Conservation (phyloP, 92 coral and sea anemone genomes). For the Meandrina meandrites region DNA sequence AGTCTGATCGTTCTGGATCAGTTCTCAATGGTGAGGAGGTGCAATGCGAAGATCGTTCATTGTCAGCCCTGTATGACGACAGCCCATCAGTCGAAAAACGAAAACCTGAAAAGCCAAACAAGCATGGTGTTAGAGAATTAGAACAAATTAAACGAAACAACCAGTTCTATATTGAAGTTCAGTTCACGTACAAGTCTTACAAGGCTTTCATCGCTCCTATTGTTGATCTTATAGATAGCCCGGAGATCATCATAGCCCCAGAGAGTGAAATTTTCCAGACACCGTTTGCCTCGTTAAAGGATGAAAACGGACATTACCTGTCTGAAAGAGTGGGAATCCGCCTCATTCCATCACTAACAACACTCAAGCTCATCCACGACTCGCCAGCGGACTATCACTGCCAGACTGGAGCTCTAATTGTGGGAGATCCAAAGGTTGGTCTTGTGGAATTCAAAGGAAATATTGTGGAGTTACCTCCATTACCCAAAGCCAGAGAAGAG, state of each 20-base stretch:
- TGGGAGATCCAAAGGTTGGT: constrained; percentile 10
- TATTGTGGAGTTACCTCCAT: neutral
- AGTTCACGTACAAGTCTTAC: neutral
- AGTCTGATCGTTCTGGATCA: neutral
- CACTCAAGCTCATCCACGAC: constrained; percentile 1
- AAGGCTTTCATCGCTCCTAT: neutral
- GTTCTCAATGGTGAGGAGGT: neutral
- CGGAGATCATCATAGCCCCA: constrained; percentile 12
- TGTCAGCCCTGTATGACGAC: neutral
- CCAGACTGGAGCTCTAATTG: neutral
- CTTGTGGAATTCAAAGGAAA: neutral
- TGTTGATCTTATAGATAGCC: constrained; percentile 1
- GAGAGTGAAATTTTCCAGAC: neutral
- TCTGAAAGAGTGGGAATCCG: neutral
- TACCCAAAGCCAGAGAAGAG: constrained; percentile 1
- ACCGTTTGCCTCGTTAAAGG: neutral
- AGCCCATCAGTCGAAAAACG: neutral
- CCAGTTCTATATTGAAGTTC: neutral
- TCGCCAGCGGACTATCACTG: neutral
- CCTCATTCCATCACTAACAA: constrained; percentile 2
- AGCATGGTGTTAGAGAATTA: neutral
- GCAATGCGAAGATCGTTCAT: constrained; percentile 3
- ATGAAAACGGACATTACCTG: constrained; percentile 4
- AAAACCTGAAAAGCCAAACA: too few species aligned
- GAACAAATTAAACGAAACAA: neutral